Conservation (phyloP, 2,888 invertebrate species). For the Coecobrya sp. region DNA sequence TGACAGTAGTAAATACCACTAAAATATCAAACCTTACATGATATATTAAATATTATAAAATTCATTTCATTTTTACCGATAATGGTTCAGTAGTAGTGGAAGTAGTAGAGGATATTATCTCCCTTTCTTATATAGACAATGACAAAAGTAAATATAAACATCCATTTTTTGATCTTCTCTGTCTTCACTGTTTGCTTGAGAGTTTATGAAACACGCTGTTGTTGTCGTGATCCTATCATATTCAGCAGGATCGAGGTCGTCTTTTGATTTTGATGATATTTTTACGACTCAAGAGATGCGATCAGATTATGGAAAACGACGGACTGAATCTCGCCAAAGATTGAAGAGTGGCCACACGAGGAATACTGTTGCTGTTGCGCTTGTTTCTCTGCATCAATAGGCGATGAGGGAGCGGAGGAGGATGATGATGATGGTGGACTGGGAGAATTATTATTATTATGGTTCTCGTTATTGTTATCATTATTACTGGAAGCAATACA, state of each 20-base stretch:
- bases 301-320: constrained; percentile 90
- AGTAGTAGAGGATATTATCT: not conserved
- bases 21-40: not conserved
- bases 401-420: constrained; percentile 54
- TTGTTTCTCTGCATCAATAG: constrained; percentile 77
- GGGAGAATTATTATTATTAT: constrained; percentile 73
- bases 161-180: not conserved
- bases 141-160: constrained; percentile 19
- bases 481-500: constrained; percentile 34
- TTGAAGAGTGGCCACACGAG: constrained; percentile 91
- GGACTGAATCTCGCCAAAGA: constrained; percentile 90
- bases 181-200: not conserved
- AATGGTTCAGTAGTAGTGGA: constrained; percentile 23
- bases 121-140: not conserved
- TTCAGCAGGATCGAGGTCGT: not conserved
- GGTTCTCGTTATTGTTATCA: constrained; percentile 68
- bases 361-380: constrained; percentile 87
- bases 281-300: constrained; percentile 89
- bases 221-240: constrained; percentile 42
- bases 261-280: constrained; percentile 44
- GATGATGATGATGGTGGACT: constrained; percentile 63
- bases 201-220: constrained; percentile 4
- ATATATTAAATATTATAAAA: not conserved
- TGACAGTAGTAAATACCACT: not conserved
- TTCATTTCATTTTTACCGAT: not conserved